Percentiles rank a stretch among this genome's conserved stretches.
Conservation (phyloP, 2,888 invertebrate genomes). For the Lacanobia oleracea region DNA sequence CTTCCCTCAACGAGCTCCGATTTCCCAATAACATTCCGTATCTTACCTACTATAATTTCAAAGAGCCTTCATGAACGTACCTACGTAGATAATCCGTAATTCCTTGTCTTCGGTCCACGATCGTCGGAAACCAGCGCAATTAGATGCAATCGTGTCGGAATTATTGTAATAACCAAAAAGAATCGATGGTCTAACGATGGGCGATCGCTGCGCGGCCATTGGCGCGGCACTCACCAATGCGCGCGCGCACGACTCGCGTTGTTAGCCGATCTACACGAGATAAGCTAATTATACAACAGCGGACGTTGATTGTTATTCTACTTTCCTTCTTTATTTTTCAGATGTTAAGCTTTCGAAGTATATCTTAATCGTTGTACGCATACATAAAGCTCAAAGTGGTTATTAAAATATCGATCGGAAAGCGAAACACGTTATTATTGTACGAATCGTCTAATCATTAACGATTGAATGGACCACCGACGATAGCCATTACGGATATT, state of each 20-base stretch:
- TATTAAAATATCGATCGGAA: constrained; percentile 80
- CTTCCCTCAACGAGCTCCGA: constrained; percentile 78
- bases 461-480: constrained; percentile 78
- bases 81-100: constrained; percentile 80
- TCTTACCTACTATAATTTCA: constrained; percentile 66
- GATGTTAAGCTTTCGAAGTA: constrained; percentile 79
- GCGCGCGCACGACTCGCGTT: constrained; percentile 82
- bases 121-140: constrained; percentile 87
- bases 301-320: constrained; percentile 82
- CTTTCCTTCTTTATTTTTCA: constrained; percentile 83
- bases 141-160: constrained; percentile 88
- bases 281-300: constrained; percentile 86
- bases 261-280: constrained; percentile 84
- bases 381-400: constrained; percentile 73
- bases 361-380: constrained; percentile 65
- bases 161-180: constrained; percentile 90
- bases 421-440: constrained; percentile 77
- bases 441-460: constrained; percentile 76
- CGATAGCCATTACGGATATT: constrained; percentile 77
- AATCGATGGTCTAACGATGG: constrained; percentile 86
- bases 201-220: constrained; percentile 82
- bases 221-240: constrained; percentile 87
- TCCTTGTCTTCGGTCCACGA: constrained; percentile 80
- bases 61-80: constrained; percentile 63
- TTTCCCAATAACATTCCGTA: constrained; percentile 63